phyloP scores from a whole-genome alignment of 1,140 invertebrate genomes.

The Drosophila kepulauana region DNA sequence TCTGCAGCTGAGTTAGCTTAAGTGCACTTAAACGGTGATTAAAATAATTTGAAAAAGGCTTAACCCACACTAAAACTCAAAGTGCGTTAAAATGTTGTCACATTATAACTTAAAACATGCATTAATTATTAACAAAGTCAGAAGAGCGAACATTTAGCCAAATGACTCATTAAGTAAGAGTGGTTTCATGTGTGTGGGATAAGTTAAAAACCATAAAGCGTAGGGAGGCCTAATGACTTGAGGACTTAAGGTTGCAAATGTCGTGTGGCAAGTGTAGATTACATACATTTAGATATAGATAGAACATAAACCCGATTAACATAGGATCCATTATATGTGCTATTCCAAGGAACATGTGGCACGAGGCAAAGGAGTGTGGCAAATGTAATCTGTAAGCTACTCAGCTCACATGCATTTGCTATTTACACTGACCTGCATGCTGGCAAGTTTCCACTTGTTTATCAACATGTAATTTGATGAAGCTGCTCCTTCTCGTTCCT shows the following conservation, averaged over 20 bases:
- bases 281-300: constrained; percentile 3
- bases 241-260: constrained; percentile 4
- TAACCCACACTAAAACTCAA: constrained; percentile 40
- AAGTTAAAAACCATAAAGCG: constrained; percentile 26
- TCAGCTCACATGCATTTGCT: constrained; percentile 68
- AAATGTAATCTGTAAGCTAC: constrained; percentile 43
- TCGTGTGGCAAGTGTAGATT: constrained; percentile 7
- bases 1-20: background rate
- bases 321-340: constrained; percentile 33
- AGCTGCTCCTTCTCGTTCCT: constrained; percentile 10
- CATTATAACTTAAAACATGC: constrained; percentile 64
- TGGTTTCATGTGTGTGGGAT: background rate
- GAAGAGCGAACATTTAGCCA: constrained; percentile 30
- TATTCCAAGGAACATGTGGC: background rate
- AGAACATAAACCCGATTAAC: constrained; percentile 28
- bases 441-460: constrained; percentile 49
- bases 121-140: constrained; percentile 69
- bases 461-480: constrained; percentile 70
- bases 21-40: constrained; percentile 8
- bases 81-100: constrained; percentile 54
- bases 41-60: constrained; percentile 39
- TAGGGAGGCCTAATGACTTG: constrained; percentile 6
- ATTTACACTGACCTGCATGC: constrained; percentile 73
- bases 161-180: constrained; percentile 44
- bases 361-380: background rate